These are phyloP conservation scores for Cephus pulcher DNA, from an alignment of 2,888 invertebrate genomes.

Conservation along the genomic window DNA sequence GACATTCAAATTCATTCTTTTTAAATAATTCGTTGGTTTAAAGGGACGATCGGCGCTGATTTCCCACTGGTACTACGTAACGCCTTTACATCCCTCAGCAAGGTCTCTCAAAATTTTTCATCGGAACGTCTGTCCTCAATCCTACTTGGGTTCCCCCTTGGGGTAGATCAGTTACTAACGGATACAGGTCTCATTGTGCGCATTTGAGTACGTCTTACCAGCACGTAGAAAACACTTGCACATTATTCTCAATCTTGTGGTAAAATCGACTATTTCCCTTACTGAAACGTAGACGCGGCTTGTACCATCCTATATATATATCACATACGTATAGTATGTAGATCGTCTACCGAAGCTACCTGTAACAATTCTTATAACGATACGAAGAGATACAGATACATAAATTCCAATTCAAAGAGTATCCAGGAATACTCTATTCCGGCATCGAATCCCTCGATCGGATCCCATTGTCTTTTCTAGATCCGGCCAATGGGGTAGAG, in stretches of 20 bases:
- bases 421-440: neutral
- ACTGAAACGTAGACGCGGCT: neutral
- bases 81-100: neutral
- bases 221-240: neutral
- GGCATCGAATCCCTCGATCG: neutral
- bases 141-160: neutral
- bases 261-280: neutral
- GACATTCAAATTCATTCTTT: neutral
- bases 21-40: neutral
- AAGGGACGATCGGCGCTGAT: neutral
- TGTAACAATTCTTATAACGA: neutral
- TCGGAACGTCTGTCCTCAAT: neutral
- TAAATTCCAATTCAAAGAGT: neutral
- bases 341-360: neutral
- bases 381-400: neutral
- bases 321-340: neutral
- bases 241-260: neutral
- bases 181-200: neutral
- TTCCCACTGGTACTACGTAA: neutral
- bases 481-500: neutral
- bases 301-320: neutral
- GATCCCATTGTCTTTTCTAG: neutral
- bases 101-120: neutral
- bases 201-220: neutral
- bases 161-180: neutral